Evolutionary conservation across 2,888 invertebrate species (phyloP).

Genomic region (Drosophila pegasa): DNA sequence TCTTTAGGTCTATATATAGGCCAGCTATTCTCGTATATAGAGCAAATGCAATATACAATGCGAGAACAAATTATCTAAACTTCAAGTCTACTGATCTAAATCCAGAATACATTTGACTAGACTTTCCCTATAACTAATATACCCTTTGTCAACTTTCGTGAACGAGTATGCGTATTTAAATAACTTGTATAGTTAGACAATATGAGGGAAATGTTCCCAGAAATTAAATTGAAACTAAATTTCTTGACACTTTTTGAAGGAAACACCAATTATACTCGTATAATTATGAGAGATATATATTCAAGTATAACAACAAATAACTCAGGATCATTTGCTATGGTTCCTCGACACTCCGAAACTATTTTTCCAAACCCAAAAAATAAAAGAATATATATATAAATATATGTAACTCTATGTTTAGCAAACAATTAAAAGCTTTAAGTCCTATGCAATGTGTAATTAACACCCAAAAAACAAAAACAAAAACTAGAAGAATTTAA

Average conservation of each 20-base stretch:
- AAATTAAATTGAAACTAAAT: constrained; percentile 39
- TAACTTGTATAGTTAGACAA: constrained; percentile 81
- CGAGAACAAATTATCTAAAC: not conserved
- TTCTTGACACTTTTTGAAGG: constrained; percentile 61
- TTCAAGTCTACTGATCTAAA: not conserved
- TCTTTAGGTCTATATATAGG: too few relatives aligned
- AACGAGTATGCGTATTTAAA: constrained; percentile 34
- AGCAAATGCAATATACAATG: not conserved
- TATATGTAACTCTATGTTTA: constrained; percentile 19
- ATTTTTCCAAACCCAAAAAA: constrained; percentile 13
- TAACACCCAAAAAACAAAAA: not conserved
- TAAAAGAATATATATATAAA: not conserved
- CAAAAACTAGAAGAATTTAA: not conserved
- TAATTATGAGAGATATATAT: constrained; percentile 22
- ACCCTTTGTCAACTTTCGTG: not conserved
- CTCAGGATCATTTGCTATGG: constrained; percentile 56
- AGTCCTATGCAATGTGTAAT: constrained; percentile 40
- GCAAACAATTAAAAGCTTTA: constrained; percentile 32
- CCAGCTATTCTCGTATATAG: not conserved
- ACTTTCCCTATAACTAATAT: not conserved
- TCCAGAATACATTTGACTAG: not conserved
- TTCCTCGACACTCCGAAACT: constrained; percentile 38
- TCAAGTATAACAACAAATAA: constrained; percentile 21
- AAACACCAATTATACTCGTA: constrained; percentile 63
- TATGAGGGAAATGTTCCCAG: constrained; percentile 77